phyloP scores from a whole-genome alignment of 2,113 vertebrate species.

The Pollimyrus isidori region DNA sequence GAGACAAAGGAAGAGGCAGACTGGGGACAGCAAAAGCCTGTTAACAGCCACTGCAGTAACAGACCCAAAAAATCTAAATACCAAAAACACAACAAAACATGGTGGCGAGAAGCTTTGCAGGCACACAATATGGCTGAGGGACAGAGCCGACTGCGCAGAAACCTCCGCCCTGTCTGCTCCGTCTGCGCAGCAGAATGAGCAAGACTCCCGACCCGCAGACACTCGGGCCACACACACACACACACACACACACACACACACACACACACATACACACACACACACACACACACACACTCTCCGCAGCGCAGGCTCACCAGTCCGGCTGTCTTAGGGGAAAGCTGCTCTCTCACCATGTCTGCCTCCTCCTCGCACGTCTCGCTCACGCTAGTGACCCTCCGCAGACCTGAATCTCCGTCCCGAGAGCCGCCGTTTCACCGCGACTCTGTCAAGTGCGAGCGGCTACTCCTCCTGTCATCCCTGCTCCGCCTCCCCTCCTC shows the following conservation, averaged over 20 bases:
- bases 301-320: background rate
- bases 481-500: background rate
- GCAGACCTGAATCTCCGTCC: background rate
- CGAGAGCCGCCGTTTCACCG: background rate
- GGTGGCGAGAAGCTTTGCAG: background rate
- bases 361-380: background rate
- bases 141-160: background rate
- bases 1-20: background rate
- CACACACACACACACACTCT: background rate
- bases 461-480: conserved; percentile 1
- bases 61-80: background rate
- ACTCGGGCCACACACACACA: no score
- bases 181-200: background rate
- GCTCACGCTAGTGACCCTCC: background rate
- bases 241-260: background rate
- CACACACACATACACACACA: background rate
- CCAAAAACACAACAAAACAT: background rate
- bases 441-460: background rate
- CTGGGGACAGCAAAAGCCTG: background rate
- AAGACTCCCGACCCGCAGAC: no score
- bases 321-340: background rate
- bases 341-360: conserved; percentile 9
- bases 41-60: background rate
- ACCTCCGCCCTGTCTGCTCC: background rate
- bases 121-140: background rate